Base-by-base conservation (phyloP, 2,888 invertebrate species). In the Anoplius nigerrimus region DNA sequence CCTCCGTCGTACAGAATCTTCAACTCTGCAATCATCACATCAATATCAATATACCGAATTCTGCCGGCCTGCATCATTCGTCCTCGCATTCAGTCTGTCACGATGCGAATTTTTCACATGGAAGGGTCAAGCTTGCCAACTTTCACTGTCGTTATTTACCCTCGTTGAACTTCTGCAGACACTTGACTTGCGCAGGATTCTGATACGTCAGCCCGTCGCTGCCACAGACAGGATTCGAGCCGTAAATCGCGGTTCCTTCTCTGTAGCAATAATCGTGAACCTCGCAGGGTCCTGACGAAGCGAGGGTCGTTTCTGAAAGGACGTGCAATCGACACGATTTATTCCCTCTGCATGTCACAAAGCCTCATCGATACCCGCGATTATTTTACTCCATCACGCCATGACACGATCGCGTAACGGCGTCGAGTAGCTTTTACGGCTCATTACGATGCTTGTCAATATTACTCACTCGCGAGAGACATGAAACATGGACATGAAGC, bases 151-250 rank as follows among this genome's bases (percentile, higher is more conserved):
- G 62, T 54, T 65, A 45, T 46, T 66, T 69, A 73, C 75, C 52
- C 13, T 11, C 18, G 54, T 71, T 72, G 52, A 62, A 69, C 70
- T 75, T 75, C 64, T 78, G 74, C 58, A 84, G 66, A 68, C 85
- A 84, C 34, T 81, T 79, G 15, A 85, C 77, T 62, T 84, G 81
- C 21, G 71, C 80, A 4, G 79, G 67, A 70, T 83, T 84, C 34
- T 74, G 66, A 70, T 86, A 86, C 0, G 85, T 84, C 62, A 74
- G 75, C 11, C 85, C 86, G 34, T 85, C 84, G 62, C 62, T 84
- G 0, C 78, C 82, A 70, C 85, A 86, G 24, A 86, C 82, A 16
- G 74, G 73, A 75, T 77, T 78, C n/a, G 60, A 27, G 21, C 66
- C 72, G 16, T 66, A 75, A 24, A 58, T 22, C 20, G 61, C 42